These are phyloP conservation scores for Drosophila repletoides DNA, from an alignment of 1,140 invertebrate genomes.

Conservation along the genomic window DNA sequence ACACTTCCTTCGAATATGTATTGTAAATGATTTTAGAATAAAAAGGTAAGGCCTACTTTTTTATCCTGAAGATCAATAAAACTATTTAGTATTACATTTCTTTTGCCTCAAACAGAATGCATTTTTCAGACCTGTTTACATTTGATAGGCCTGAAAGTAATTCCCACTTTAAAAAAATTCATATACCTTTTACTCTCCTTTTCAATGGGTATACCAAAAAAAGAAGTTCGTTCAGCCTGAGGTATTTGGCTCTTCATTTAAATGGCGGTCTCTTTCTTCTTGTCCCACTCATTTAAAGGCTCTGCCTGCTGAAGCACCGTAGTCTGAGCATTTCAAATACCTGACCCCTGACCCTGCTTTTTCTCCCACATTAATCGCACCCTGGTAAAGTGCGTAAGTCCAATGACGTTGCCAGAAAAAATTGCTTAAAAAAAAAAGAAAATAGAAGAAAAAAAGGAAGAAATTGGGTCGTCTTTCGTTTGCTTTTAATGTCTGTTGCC, in stretches of 20 bases:
- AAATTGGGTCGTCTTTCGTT: slow-evolving; percentile 66
- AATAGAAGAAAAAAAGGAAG: too few species aligned
- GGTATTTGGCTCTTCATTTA: slow-evolving; percentile 44
- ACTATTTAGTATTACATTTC: too few species aligned
- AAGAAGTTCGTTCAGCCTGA: slow-evolving; percentile 1
- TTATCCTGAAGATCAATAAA: too few species aligned
- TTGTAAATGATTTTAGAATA: too few species aligned
- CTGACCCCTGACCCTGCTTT: background rate
- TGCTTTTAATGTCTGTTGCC: slow-evolving; percentile 62
- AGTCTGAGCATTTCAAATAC: slow-evolving; percentile 20
- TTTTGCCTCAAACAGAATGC: too few species aligned
- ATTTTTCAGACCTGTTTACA: too few species aligned
- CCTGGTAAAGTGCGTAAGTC: slow-evolving; percentile 20
- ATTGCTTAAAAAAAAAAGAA: slow-evolving; percentile 16
- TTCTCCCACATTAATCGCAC: background rate
- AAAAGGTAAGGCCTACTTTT: too few species aligned
- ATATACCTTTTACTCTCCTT: too few species aligned
- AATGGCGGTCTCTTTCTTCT: slow-evolving; percentile 27
- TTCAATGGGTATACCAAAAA: too few species aligned
- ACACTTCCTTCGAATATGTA: too few species aligned
- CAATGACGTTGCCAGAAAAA: slow-evolving; percentile 21
- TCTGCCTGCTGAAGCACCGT: slow-evolving; percentile 14
- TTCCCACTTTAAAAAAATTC: too few species aligned
- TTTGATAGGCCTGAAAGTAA: too few species aligned
- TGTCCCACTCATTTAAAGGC: slow-evolving; percentile 33